Percentiles rank a stretch among this genome's conserved stretches.
These are phyloP conservation scores for Sinhomidia bicolor DNA, from an alignment of 2,888 invertebrate genomes.

Conservation along the genomic window DNA sequence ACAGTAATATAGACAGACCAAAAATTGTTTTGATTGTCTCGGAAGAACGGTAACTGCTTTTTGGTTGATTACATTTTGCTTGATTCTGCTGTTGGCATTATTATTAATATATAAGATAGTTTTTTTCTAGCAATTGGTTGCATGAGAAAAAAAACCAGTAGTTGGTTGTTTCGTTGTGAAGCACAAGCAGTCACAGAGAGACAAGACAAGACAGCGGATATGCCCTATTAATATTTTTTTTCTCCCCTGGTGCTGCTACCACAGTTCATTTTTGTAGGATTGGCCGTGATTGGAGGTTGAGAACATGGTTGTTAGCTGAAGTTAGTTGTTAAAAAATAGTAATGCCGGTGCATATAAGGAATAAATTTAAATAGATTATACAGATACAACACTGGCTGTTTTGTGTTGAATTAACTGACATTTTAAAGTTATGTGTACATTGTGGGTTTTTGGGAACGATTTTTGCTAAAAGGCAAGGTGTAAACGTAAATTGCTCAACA, in stretches of 20 bases:
- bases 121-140: neutral
- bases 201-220: too few species aligned
- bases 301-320: neutral
- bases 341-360: neutral
- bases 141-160: neutral
- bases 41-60: neutral
- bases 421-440: neutral
- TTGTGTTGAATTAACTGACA: neutral
- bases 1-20: neutral
- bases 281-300: neutral
- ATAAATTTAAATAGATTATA: neutral
- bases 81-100: neutral
- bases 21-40: neutral
- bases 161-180: neutral
- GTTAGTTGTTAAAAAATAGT: neutral
- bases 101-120: neutral
- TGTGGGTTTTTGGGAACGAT: neutral
- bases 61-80: neutral
- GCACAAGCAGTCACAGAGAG: neutral
- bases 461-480: neutral
- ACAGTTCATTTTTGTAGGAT: neutral
- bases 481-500: neutral
- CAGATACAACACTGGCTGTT: neutral
- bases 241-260: neutral
- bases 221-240: neutral